phyloP scores from a whole-genome alignment of 2,888 invertebrate genomes.

The Pterobdella sp. region DNA sequence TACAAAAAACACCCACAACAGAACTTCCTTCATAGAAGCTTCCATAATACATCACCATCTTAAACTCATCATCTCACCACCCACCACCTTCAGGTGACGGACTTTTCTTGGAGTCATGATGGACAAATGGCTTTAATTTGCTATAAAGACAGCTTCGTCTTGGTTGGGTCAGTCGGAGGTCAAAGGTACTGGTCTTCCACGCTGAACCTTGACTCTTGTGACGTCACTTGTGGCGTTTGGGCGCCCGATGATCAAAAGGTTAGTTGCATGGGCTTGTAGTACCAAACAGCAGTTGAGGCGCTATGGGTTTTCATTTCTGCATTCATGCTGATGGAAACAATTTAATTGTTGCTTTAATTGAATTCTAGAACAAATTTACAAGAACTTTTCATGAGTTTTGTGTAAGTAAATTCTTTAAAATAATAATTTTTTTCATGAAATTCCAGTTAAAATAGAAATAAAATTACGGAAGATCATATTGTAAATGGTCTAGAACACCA shows the following conservation, averaged over 20 bases:
- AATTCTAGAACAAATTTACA: too few relatives aligned
- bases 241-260: slow-evolving; percentile 90
- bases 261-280: too few relatives aligned
- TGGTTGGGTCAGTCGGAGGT: slow-evolving; percentile 92
- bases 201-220: slow-evolving; percentile 77
- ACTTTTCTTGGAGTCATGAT: slow-evolving; percentile 97
- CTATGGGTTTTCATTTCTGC: not conserved
- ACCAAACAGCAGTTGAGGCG: not conserved
- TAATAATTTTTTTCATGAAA: too few relatives aligned
- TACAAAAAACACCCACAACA: not conserved
- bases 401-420: too few relatives aligned
- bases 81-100: slow-evolving; percentile 62
- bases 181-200: slow-evolving; percentile 97
- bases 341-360: too few relatives aligned
- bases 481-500: too few relatives aligned
- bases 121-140: slow-evolving; percentile 96
- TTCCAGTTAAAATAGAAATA: too few relatives aligned
- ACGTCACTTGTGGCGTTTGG: slow-evolving; percentile 94
- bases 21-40: not conserved
- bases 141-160: slow-evolving; percentile 93
- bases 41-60: too few relatives aligned
- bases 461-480: too few relatives aligned
- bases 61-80: too few relatives aligned
- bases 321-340: too few relatives aligned
- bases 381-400: too few relatives aligned